phyloP scores from a whole-genome alignment of 1,140 invertebrate species.

The Octopus sinensis region DNA sequence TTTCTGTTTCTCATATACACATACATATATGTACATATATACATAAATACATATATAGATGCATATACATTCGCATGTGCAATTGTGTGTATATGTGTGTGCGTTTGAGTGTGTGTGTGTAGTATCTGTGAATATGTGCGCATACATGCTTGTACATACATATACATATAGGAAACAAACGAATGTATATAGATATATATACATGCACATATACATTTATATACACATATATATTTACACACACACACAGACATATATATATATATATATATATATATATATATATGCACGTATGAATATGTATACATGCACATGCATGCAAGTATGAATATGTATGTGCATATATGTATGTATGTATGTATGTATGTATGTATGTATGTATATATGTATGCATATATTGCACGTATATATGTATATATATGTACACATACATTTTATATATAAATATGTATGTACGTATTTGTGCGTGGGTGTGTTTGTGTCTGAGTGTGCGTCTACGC shows the following conservation, averaged over 20 bases:
- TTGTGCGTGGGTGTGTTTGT: not conserved
- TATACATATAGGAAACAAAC: too few species aligned
- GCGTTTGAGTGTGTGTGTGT: too few species aligned
- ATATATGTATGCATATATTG: not conserved
- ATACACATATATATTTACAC: not conserved
- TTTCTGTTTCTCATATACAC: too few species aligned
- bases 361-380: not conserved
- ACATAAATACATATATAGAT: too few species aligned
- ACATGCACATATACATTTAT: not conserved
- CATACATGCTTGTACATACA: too few species aligned
- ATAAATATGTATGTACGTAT: too few species aligned
- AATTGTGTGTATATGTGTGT: too few species aligned
- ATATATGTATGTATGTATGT: not conserved
- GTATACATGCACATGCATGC: not conserved
- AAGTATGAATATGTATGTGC: not conserved
- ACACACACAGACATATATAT: not conserved
- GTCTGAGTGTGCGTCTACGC: not conserved
- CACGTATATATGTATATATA: not conserved
- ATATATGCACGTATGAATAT: not conserved
- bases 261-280: constrained; percentile 5
- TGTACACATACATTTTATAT: not conserved
- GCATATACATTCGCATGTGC: too few species aligned
- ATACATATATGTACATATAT: too few species aligned
- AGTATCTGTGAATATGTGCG: too few species aligned
- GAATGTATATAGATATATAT: too few species aligned